Conservation (phyloP, 2,113 vertebrate genomes). For the Diglossa brunneiventris region DNA sequence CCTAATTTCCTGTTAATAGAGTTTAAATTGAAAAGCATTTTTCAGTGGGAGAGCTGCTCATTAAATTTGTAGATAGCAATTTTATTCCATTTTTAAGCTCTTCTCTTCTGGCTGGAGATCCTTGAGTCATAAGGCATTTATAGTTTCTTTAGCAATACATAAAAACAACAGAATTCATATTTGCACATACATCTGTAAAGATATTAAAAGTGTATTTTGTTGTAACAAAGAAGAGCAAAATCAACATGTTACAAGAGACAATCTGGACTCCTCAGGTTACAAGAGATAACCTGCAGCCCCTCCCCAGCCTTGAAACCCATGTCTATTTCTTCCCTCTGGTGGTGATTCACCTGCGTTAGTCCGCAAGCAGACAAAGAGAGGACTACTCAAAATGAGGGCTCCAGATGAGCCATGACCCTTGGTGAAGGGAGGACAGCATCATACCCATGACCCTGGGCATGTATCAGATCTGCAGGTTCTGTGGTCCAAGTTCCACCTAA, state of each 20-base stretch:
- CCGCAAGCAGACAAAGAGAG: not conserved
- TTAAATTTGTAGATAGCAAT: slow-evolving; percentile 50
- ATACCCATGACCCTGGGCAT: not conserved
- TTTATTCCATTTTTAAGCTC: slow-evolving; percentile 28
- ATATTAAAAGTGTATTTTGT: not conserved
- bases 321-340: accelerated
- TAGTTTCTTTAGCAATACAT: not conserved
- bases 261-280: not conserved
- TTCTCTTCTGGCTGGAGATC: slow-evolving; percentile 21
- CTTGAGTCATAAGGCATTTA: slow-evolving; percentile 18
- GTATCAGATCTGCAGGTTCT: not conserved
- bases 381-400: not conserved
- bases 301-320: accelerated
- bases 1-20: slow-evolving; percentile 61
- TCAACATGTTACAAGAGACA: not conserved
- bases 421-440: not conserved
- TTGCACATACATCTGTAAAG: not conserved
- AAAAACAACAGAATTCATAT: not conserved
- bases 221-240: not conserved
- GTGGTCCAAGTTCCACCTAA: not conserved
- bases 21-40: slow-evolving; percentile 58
- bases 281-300: not conserved
- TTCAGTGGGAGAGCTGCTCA: slow-evolving; percentile 13
- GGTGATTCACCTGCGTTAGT: not conserved
- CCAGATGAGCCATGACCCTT: not conserved